Evolutionary conservation across 2,888 invertebrate genomes (phyloP).

Genomic region (Amaurobius ferox): DNA sequence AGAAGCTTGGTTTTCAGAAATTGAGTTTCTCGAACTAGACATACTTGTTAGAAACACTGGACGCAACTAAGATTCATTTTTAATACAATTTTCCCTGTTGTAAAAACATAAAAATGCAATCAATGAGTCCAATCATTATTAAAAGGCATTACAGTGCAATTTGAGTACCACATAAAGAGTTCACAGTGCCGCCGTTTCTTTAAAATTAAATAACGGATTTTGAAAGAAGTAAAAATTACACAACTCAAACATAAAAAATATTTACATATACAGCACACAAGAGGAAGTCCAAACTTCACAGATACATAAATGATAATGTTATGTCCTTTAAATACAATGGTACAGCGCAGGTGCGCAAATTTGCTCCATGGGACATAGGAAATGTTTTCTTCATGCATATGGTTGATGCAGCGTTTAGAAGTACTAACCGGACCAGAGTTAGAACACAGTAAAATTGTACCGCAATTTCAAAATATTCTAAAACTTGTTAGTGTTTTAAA

Average conservation of each 20-base stretch:
- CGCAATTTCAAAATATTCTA: no score
- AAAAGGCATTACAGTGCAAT: background rate
- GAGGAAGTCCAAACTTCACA: background rate
- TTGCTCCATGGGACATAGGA: no score
- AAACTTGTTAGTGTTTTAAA: no score
- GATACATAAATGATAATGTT: background rate
- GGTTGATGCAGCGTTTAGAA: no score
- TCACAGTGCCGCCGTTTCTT: background rate
- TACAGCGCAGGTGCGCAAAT: background rate
- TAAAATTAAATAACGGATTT: background rate
- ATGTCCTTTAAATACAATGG: constrained; percentile 1
- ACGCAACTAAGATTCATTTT: background rate
- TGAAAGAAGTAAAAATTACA: background rate
- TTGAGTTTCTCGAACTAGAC: constrained; percentile 30
- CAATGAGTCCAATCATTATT: background rate
- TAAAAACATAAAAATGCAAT: background rate
- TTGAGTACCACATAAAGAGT: background rate
- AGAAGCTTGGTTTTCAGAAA: constrained; percentile 62
- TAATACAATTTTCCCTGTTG: background rate
- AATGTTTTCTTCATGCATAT: no score
- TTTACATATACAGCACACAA: background rate
- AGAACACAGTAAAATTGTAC: no score
- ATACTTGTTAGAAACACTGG: background rate
- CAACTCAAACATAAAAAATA: background rate
- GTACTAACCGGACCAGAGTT: no score